These are phyloP conservation scores for Spatulosminthurus flaviceps DNA, from an alignment of 2,888 invertebrate species.

Conservation along the genomic window DNA sequence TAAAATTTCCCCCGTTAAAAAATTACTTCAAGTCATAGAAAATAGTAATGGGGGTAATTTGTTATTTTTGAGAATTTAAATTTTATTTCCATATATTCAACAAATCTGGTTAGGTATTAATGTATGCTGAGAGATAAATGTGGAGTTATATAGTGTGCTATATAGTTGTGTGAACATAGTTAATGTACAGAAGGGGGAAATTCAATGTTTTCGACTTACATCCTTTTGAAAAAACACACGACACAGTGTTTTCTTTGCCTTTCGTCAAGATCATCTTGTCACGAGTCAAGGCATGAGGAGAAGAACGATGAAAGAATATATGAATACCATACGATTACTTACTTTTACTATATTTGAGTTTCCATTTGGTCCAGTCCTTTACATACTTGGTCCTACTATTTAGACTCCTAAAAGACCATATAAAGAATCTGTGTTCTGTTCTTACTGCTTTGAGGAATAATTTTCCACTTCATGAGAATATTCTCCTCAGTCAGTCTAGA, in stretches of 20 bases:
- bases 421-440: background rate
- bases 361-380: too few species aligned
- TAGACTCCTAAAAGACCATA: background rate
- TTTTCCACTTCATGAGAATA: constrained; percentile 25
- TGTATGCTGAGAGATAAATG: background rate
- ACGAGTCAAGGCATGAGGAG: constrained; percentile 46
- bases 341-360: background rate
- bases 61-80: background rate
- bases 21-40: background rate
- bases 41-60: constrained; percentile 12
- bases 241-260: constrained; percentile 45
- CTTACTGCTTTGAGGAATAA: constrained; percentile 22
- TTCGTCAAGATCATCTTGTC: constrained; percentile 51
- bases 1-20: background rate
- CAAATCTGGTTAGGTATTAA: background rate
- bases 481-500: background rate
- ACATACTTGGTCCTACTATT: too few species aligned
- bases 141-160: background rate
- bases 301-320: background rate
- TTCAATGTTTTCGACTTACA: background rate
- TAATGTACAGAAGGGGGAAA: background rate
- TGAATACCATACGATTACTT: background rate
- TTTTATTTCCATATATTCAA: background rate
- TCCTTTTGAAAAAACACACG: constrained; percentile 23
- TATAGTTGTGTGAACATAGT: background rate